These are phyloP conservation scores for Actinopyga echinites DNA, from an alignment of 53 echinoderm and acorn worm species.

Conservation along the genomic window DNA sequence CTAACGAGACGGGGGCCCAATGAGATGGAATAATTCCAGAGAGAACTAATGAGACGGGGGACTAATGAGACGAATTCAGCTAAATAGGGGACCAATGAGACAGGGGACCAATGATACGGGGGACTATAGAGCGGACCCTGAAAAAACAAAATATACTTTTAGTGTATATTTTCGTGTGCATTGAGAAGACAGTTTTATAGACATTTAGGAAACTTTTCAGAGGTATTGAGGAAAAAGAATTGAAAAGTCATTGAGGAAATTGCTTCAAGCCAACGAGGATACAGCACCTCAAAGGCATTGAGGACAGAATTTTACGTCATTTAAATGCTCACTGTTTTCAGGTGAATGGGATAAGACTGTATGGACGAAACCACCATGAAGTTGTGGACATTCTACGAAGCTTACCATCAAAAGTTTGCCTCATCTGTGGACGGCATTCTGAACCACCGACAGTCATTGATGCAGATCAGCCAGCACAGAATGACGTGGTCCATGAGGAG, in stretches of 20 bases:
- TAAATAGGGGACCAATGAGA: no score
- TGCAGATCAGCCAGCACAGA: conserved; percentile 2
- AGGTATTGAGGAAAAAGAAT: no score
- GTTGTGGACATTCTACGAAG: conserved; percentile 95
- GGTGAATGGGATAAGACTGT: conserved; percentile 86
- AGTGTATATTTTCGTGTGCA: no score
- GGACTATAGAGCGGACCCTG: no score
- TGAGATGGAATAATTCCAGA: no score
- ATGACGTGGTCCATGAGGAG: conserved; percentile 20
- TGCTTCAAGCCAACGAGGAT: background rate
- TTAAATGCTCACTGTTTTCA: background rate
- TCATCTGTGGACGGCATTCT: conserved; percentile 79
- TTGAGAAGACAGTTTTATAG: no score
- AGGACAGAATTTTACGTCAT: background rate
- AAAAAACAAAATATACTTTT: no score
- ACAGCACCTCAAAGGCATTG: background rate
- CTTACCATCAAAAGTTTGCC: conserved; percentile 79
- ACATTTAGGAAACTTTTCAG: no score
- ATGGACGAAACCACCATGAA: conserved; percentile 88
- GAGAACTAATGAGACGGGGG: no score
- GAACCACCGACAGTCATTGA: conserved; percentile 1
- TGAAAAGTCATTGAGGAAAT: background rate
- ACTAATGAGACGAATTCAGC: no score
- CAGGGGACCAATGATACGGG: no score
- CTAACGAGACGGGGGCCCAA: no score